Conservation (phyloP, 2,888 invertebrate genomes). For the Spatulosminthurus flaviceps region DNA sequence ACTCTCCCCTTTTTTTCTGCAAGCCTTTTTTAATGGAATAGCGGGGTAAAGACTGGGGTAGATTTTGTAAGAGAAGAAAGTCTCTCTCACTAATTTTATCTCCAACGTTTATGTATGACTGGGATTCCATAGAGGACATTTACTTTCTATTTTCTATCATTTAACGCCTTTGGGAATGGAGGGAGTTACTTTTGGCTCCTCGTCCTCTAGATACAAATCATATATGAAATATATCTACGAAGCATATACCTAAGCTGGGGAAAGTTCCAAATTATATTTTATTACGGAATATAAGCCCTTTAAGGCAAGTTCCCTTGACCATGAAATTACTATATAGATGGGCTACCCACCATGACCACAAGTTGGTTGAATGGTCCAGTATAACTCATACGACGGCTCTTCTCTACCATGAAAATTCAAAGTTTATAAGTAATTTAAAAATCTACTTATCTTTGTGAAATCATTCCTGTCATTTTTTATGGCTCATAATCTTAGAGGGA, state of each 20-base stretch:
- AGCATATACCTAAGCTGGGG: background rate
- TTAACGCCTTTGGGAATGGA: too few relatives aligned
- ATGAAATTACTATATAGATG: slow-evolving; percentile 16
- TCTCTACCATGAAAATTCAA: background rate
- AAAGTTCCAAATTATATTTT: background rate
- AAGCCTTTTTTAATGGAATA: too few relatives aligned
- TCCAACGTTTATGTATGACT: too few relatives aligned
- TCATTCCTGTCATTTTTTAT: slow-evolving; percentile 12
- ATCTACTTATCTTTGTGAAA: slow-evolving; percentile 18
- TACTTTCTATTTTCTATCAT: too few relatives aligned
- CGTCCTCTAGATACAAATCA: too few relatives aligned
- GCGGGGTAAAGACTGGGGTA: too few relatives aligned
- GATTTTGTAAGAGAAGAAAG: too few relatives aligned
- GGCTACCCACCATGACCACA: background rate
- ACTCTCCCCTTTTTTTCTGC: background rate
- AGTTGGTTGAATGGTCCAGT: background rate
- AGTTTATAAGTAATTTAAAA: slow-evolving; percentile 28
- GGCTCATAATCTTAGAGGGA: background rate
- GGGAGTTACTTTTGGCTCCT: background rate
- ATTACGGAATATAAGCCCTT: background rate
- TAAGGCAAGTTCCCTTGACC: background rate
- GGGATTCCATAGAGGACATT: background rate
- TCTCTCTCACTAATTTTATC: too few relatives aligned
- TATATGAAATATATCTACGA: too few relatives aligned
- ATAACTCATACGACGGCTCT: background rate